Conservation (phyloP, 2,113 vertebrate genomes). For the Burhinus oedicnemus region DNA sequence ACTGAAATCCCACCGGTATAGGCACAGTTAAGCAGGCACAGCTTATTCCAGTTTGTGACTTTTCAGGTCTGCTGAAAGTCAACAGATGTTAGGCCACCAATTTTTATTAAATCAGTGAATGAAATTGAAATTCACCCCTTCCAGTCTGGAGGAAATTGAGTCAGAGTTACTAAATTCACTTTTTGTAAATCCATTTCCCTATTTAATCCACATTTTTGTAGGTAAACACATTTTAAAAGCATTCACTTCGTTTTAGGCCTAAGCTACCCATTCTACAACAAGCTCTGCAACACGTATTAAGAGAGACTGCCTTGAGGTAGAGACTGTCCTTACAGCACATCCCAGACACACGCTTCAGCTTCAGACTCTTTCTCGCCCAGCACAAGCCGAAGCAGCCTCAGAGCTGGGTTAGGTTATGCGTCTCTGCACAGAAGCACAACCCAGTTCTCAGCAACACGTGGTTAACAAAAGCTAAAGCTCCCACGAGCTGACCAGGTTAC, state of each 20-base stretch:
- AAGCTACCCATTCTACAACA: neutral
- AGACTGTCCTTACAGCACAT: neutral
- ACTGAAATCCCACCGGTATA: neutral
- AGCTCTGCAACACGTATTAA: neutral
- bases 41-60: neutral
- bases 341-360: neutral
- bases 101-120: neutral
- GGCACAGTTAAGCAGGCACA: neutral
- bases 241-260: neutral
- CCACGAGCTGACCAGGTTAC: neutral
- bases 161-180: neutral
- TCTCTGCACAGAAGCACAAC: neutral
- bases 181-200: neutral
- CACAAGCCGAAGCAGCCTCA: neutral
- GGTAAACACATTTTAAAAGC: neutral
- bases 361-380: neutral
- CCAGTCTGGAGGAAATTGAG: neutral
- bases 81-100: neutral
- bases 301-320: neutral
- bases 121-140: neutral
- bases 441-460: neutral
- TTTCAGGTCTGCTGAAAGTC: neutral
- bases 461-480: neutral
- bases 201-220: neutral
- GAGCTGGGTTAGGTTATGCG: neutral